Percentiles rank a stretch among this genome's conserved stretches.
Conservation (phyloP, 1,140 invertebrate genomes). For the Neodiprion lecontei region DNA sequence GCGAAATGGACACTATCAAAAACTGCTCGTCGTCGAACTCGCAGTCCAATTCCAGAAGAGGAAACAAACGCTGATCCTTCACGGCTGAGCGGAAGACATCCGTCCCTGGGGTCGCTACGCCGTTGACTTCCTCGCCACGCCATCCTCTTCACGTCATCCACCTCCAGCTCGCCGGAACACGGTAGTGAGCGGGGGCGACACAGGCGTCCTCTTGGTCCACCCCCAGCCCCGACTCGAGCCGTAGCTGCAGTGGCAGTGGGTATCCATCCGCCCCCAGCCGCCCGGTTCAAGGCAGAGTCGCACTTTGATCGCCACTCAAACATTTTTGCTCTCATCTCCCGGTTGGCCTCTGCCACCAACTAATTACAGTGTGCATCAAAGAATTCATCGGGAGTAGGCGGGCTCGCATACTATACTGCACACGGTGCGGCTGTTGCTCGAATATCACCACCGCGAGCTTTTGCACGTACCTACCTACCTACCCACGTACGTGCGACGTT, state of each 20-base stretch:
- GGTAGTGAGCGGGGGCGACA: no score
- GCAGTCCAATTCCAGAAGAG: no score
- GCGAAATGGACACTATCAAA: no score
- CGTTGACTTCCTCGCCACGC: background rate
- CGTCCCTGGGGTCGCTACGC: background rate
- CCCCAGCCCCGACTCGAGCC: no score
- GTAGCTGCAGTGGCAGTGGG: no score
- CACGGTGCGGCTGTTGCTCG: slow-evolving; percentile 33
- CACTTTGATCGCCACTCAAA: slow-evolving; percentile 60
- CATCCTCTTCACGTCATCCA: background rate
- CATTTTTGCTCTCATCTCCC: slow-evolving; percentile 50
- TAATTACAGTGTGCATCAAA: slow-evolving; percentile 61
- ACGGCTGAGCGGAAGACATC: no score
- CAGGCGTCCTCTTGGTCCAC: background rate
- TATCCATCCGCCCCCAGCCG: background rate
- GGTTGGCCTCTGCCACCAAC: slow-evolving; percentile 45
- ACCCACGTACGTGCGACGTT: no score
- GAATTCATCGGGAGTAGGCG: slow-evolving; percentile 50
- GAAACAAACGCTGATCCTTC: no score
- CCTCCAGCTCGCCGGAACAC: no score
- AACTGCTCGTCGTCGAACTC: no score
- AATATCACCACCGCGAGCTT: no score
- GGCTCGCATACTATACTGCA: slow-evolving; percentile 15
- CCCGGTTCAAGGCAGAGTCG: slow-evolving; percentile 34
- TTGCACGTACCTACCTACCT: no score